Evolutionary conservation across 2,113 vertebrate genomes (phyloP), one percentile per base, ranked within the genome.

Genomic region (Mugil cephalus): DNA sequence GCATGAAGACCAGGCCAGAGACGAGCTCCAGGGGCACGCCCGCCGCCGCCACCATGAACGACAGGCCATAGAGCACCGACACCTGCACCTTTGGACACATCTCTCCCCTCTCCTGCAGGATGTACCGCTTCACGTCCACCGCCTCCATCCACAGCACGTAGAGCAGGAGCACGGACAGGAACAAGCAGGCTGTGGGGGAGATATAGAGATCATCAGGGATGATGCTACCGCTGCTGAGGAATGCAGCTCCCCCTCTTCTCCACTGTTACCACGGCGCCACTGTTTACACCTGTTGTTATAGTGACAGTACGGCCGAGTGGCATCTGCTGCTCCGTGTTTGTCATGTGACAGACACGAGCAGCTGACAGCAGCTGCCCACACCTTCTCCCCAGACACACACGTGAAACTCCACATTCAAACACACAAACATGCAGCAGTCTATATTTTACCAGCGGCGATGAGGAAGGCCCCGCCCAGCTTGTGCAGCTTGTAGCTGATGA

Each of bases 111-210:
- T 96, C 96, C 82, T 95, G 93, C 7, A 97, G 93, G 78, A 97
- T 79, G 78, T 96, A 97, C 72, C 88, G 89, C 58, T 84, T 88
- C 56, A 97, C 94, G n/a, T 96, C 95, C 4, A 91, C 94, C 74
- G 91, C 88, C 91, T 97, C 96, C 88, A 96, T 95, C 96, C 96
- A 98, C 65, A 97, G 88, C 11, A 95, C 94, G 0, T 95, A 97
- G 67, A 98, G 92, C 63, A 94, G 80, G 34, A 97, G 68, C 15
- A 94, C 83, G 50, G 90, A 55, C 74, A 95, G 90, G 88, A 96
- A 95, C 48, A 96, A 51, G 21, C 88, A 83, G 17, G 95, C 96
- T 97, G 81, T 15, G 15, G 80, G 74, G 69, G 35, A n/a, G 71
- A 74, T 19, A 40, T 8, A 47, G 52, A 47, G 45, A 67, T 17